Conservation (phyloP, 30 jellyfish, hydroid and myxozoan genomes). For the Nemopilema nomurai region DNA sequence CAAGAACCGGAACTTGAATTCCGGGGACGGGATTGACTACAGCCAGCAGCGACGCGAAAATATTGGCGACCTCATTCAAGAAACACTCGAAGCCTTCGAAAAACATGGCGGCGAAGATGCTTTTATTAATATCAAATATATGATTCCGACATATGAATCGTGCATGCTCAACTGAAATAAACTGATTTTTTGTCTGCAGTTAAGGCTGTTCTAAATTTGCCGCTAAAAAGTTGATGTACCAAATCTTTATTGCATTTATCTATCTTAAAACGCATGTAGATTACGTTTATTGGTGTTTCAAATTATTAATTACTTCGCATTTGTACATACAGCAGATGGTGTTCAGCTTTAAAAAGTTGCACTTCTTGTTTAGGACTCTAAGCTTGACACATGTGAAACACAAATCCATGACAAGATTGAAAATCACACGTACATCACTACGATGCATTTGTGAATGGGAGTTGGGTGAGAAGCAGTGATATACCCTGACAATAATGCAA, state of each 20-base stretch:
- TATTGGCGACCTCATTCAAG: slow-evolving; percentile 92
- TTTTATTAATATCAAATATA: slow-evolving; percentile 89
- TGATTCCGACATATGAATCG: slow-evolving; percentile 97
- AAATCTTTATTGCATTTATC: neutral
- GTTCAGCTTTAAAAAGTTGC: too few relatives aligned
- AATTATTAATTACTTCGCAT: too few relatives aligned
- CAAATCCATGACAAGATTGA: neutral
- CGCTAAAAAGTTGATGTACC: neutral
- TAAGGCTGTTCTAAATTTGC: neutral
- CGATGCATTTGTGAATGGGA: neutral
- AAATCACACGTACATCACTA: neutral
- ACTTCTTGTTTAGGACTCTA: neutral
- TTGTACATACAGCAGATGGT: neutral
- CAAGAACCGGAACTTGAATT: slow-evolving; percentile 81
- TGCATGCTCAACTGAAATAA: slow-evolving; percentile 70
- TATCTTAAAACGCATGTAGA: neutral
- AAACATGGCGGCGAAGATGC: slow-evolving; percentile 98
- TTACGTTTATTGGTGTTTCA: neutral
- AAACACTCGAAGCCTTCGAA: slow-evolving; percentile 88
- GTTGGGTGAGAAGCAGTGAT: too few relatives aligned
- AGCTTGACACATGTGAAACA: neutral
- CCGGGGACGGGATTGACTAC: slow-evolving; percentile 93
- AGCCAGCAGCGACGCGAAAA: slow-evolving; percentile 94
- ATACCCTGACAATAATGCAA: too few relatives aligned
- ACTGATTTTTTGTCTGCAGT: neutral